These are phyloP conservation scores for Salvelinus fontinalis DNA, from an alignment of 2,113 vertebrate species.

Conservation along the genomic window DNA sequence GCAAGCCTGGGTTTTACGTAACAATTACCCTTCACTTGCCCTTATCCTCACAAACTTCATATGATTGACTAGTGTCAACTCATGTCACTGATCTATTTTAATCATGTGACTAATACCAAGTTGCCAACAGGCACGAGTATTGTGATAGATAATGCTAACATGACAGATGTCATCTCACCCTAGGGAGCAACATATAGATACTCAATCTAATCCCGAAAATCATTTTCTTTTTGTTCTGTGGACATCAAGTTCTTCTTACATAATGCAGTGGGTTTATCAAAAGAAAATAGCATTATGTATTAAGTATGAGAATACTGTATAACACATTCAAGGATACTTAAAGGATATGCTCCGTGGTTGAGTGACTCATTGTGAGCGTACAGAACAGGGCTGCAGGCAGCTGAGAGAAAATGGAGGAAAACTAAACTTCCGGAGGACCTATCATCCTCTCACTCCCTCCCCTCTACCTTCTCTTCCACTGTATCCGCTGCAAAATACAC, in stretches of 20 bases:
- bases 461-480: too few relatives aligned
- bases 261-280: constrained; percentile 6
- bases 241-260: constrained; percentile 27
- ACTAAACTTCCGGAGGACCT: too few relatives aligned
- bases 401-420: too few relatives aligned
- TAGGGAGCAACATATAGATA: constrained; percentile 27
- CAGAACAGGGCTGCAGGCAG: too few relatives aligned
- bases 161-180: constrained; percentile 40
- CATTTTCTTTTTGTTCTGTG: constrained; percentile 18
- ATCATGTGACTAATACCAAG: constrained; percentile 42
- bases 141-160: constrained; percentile 20
- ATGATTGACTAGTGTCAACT: constrained; percentile 19
- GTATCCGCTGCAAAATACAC: too few relatives aligned
- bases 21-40: background rate
- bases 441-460: too few relatives aligned
- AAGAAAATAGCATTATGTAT: too few relatives aligned
- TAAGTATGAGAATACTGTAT: too few relatives aligned
- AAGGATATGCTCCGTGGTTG: too few relatives aligned
- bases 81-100: constrained; percentile 36
- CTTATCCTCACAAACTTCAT: constrained; percentile 18
- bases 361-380: too few relatives aligned
- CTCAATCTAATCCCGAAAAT: constrained; percentile 46
- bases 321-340: too few relatives aligned
- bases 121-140: constrained; percentile 32
- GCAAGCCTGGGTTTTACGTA: background rate